A percentile compares a stretch with the other conserved stretches of the same genome.
phyloP scores from a whole-genome alignment of 2,113 vertebrate species.

The Brienomyrus brachyistius region DNA sequence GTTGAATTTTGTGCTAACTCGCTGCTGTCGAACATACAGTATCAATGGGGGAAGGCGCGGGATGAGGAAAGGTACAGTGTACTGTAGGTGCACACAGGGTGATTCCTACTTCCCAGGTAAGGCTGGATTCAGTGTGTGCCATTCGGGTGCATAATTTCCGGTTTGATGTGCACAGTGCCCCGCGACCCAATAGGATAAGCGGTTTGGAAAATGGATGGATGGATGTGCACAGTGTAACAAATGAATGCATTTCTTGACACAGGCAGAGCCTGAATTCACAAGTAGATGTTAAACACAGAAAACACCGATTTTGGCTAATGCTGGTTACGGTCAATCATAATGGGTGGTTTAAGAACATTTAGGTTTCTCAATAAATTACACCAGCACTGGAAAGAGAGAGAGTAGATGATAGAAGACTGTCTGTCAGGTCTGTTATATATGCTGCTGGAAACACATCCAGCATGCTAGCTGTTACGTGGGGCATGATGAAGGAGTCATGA shows the following conservation, averaged over 20 bases:
- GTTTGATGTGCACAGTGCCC: background rate
- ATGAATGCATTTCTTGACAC: background rate
- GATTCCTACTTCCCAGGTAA: background rate
- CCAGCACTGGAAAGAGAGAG: no score
- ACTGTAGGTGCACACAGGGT: background rate
- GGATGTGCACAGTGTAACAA: background rate
- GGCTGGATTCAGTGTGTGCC: background rate
- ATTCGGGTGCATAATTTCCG: background rate
- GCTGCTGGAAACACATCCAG: no score
- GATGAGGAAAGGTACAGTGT: background rate
- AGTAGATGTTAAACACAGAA: background rate
- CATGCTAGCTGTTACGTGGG: no score
- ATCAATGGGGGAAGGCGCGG: background rate
- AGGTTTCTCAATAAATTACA: background rate
- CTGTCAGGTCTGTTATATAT: no score
- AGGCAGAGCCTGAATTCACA: background rate
- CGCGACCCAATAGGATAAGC: no score
- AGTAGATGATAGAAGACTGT: no score
- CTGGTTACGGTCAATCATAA: background rate
- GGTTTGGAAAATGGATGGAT: no score
- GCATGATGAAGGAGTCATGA: no score
- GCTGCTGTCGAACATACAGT: background rate
- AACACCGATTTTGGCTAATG: background rate
- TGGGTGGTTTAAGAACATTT: background rate
- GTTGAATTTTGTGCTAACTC: background rate